Evolutionary conservation across 2,113 vertebrate species (phyloP).

Genomic region (Strigops habroptila): DNA sequence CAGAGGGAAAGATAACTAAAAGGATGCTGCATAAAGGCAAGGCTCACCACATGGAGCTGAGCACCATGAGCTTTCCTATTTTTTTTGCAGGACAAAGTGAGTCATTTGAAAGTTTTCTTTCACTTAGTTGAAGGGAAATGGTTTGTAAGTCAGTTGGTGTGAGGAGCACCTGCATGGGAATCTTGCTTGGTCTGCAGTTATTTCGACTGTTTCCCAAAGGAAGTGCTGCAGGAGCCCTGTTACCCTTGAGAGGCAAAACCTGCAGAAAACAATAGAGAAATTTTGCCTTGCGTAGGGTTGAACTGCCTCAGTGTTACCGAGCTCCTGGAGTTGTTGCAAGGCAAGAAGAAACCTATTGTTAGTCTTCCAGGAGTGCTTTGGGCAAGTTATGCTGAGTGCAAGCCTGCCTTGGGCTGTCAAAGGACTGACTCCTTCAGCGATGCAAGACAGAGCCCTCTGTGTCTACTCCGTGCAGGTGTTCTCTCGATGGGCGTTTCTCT

Average conservation of each 20-base stretch:
- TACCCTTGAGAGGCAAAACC: not conserved
- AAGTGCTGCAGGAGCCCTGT: not conserved
- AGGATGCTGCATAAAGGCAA: not conserved
- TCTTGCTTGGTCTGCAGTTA: not conserved
- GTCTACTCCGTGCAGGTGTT: rapidly evolving
- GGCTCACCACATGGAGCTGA: rapidly evolving
- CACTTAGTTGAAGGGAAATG: not conserved
- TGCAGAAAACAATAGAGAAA: not conserved
- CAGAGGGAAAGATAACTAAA: not conserved
- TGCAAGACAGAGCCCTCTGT: not conserved
- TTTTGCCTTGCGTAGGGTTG: not conserved
- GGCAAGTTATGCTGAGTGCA: not conserved
- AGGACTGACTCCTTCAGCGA: not conserved
- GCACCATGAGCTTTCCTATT: not conserved
- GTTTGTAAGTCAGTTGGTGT: not conserved
- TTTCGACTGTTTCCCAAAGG: not conserved
- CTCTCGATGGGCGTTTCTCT: not conserved
- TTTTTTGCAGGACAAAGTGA: not conserved
- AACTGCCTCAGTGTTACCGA: not conserved
- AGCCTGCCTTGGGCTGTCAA: not conserved
- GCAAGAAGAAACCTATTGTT: not conserved
- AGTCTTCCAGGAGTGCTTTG: not conserved
- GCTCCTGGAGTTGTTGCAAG: rapidly evolving
- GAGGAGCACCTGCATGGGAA: not conserved
- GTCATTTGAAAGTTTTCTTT: not conserved